Conservation (phyloP, 2,113 vertebrate species). For the Polyodon spathula region DNA sequence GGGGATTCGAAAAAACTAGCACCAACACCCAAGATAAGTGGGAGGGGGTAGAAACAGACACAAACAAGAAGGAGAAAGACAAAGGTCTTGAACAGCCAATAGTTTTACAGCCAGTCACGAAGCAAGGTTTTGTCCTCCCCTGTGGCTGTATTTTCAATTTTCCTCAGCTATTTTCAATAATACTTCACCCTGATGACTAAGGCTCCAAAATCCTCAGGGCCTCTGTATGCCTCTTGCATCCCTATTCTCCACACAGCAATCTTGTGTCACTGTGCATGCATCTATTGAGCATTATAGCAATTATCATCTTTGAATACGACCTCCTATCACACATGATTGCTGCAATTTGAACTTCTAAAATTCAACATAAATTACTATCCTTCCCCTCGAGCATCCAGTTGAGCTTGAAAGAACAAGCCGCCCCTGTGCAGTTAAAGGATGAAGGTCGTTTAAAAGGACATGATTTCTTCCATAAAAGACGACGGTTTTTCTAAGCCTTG, state of each 20-base stretch:
- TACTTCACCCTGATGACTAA: constrained; percentile 14
- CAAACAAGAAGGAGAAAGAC: background rate
- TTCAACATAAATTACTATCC: constrained; percentile 39
- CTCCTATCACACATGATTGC: constrained; percentile 33
- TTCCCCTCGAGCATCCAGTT: constrained; percentile 32
- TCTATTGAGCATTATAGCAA: constrained; percentile 31
- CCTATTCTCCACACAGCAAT: background rate
- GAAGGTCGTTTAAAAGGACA: constrained; percentile 47
- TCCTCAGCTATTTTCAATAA: constrained; percentile 15
- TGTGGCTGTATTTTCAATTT: constrained; percentile 4
- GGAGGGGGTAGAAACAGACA: background rate
- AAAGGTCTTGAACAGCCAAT: background rate
- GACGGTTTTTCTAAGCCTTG: constrained; percentile 24
- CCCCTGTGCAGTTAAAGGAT: constrained; percentile 31
- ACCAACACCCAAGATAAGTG: background rate
- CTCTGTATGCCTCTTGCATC: constrained; percentile 11
- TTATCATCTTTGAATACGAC: constrained; percentile 26
- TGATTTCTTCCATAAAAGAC: constrained; percentile 31
- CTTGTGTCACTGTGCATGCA: constrained; percentile 9
- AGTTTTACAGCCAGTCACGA: background rate
- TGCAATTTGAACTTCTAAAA: constrained; percentile 33
- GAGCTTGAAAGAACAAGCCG: constrained; percentile 32
- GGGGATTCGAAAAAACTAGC: background rate
- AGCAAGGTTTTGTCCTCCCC: background rate
- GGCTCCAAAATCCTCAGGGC: constrained; percentile 2